Evolutionary conservation across 2,797 vertebrate species (phyloP), one percentile per base, ranked within the genome.

Genomic region (Lepilemur ruficaudatus): DNA sequence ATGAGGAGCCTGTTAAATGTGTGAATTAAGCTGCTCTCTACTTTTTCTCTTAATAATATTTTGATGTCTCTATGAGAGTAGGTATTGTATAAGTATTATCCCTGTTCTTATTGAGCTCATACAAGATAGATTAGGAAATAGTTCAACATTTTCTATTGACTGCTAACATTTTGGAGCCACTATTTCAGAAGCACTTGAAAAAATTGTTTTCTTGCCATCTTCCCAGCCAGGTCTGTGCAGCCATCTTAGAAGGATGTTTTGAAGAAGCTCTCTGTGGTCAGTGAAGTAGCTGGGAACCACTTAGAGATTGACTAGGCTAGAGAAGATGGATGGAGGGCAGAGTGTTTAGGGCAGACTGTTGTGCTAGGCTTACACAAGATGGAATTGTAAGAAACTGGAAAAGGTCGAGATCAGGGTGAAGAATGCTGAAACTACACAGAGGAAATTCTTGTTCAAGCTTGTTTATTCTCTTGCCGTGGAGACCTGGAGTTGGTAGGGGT

Each of bases 201-300:
- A 78, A 55, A 65, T 65, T 65, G 7, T 41, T 78, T 85, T 93
- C 48, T 89, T 91, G 38, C 35, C 17, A 22, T 83, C 67, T 87
- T 87, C 43, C 72, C 23, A 67, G 35, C 65, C 28, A 70, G 41
- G 61, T 87, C 59, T 89, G 38, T 4, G 8, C 48, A 94, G 65
- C 11, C 32, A 82, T 88, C 30, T 63, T 92, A 59, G 83, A 91
- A 91, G 25, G 8, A 48, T 50, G 3, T 65, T 95, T 81, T 91
- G 32, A 95, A 55, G 75, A 90, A 52, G 14, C 93, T 82, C 35
- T 88, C 57, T 89, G 93, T 75, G 22, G 18, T 95, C 76, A 93
- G 18, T 84, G 67, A 86, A 94, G 43, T 76, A 85, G 18, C 43
- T 95, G n/a, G 28, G 23, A 91, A 76, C 46, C 1, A 8, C 25